phyloP scores from a whole-genome alignment of 2,797 vertebrate species.

The Jordanella pulchra region DNA sequence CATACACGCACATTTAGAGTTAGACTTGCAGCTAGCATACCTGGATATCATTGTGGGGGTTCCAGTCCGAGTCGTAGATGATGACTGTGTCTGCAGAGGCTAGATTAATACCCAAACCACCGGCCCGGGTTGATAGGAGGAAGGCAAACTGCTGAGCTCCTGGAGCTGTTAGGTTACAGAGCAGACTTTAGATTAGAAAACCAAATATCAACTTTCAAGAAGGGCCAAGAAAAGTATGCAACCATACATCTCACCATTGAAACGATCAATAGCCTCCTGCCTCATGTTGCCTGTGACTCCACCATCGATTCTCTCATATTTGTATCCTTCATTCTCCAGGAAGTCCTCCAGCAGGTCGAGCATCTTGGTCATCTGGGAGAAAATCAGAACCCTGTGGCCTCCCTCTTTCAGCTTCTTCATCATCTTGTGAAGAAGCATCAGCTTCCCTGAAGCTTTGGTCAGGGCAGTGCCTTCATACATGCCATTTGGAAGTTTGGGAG shows the following conservation, averaged over 20 bases:
- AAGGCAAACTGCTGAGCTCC: constrained; percentile 98
- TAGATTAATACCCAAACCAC: constrained; percentile 97
- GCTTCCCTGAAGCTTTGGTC: constrained; percentile 93
- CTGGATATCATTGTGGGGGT: constrained; percentile 99
- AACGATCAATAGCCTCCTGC: constrained; percentile 97
- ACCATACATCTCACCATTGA: constrained; percentile 83
- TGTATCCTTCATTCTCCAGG: constrained; percentile 96
- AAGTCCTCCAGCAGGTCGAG: constrained; percentile 96
- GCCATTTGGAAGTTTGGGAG: constrained; percentile 97
- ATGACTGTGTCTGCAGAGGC: constrained; percentile 98
- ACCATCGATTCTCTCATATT: constrained; percentile 97
- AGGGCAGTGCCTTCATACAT: constrained; percentile 97
- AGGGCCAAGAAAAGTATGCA: not conserved
- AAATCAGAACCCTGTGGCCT: constrained; percentile 96
- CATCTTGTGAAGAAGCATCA: constrained; percentile 94
- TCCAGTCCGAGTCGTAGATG: constrained; percentile 99
- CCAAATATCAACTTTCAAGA: not conserved
- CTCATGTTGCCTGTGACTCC: constrained; percentile 97
- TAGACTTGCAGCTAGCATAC: constrained; percentile 66
- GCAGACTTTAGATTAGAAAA: constrained; percentile 21
- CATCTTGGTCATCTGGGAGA: constrained; percentile 99
- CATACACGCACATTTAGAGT: not conserved
- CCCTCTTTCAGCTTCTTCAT: constrained; percentile 94
- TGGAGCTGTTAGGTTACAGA: constrained; percentile 81
- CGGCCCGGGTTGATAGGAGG: constrained; percentile 96